Base-by-base conservation (phyloP, 2,113 vertebrate species). In the Tympanuchus pallidicinctus region DNA sequence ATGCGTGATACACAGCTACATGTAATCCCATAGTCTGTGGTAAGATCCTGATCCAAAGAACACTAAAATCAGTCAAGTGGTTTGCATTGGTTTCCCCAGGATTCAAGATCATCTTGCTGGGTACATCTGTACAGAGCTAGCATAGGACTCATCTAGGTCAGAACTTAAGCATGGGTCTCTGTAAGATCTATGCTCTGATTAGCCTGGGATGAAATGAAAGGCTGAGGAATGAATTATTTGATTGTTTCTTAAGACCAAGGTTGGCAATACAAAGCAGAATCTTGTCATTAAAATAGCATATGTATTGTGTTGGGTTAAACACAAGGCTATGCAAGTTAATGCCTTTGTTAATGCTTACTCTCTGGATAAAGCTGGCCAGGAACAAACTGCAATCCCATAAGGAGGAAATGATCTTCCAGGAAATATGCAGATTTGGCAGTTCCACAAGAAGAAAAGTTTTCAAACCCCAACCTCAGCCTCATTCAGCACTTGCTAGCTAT, bases 381-480 rank as follows among this genome's bases (percentile, higher is more conserved):
- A 63, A 67, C 28, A 90, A 82, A 60, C 13, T 21, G 8, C 18
- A 80, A 77, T 65, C 72, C 72, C 47, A 71, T 42, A 11, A 71
- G 47, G 22, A 80, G 28, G 42, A 88, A 96, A 67, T 0, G 2
- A 30, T 6, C 34, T 86, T 93, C 61, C 85, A 93, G n/a, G 34
- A 89, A 83, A 83, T 43, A 81, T 45, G 43, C 75, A 75, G 79
- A 42, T 75, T 86, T 91, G 93, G 36, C 88, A 75, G 52, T 2
- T 84, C 54, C 82, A 78, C 73, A 77, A 91, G 88, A 60, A 80
- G 91, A 94, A 93, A 80, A 88, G 88, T 22, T 70, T 57, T 52
- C 54, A 86, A 71, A 70, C 27, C 43, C 42, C 71, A 52, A 15
- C 4, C 27, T 81, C 25, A 70, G 70, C 77, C 60, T 91, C 82